Conservation (phyloP, 2,797 vertebrate species). For the Karalla daura region DNA sequence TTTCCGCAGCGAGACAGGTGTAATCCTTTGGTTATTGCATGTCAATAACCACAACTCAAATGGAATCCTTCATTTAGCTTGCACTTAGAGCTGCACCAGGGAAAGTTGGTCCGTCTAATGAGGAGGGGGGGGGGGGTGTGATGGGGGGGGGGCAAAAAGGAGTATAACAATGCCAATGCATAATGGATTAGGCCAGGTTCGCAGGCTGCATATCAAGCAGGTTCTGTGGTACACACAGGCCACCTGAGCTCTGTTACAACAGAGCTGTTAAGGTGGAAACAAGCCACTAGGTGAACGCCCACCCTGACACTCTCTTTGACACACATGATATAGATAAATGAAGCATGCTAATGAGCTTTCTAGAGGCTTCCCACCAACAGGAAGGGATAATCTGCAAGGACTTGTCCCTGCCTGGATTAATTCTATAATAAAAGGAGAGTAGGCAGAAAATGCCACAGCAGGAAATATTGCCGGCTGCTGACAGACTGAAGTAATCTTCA, state of each 20-base stretch:
- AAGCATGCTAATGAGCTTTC: constrained; percentile 78
- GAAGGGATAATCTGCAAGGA: constrained; percentile 57
- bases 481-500: constrained; percentile 19
- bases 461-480: constrained; percentile 19
- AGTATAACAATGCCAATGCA: constrained; percentile 76
- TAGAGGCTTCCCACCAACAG: constrained; percentile 58
- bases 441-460: constrained; percentile 28
- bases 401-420: constrained; percentile 41
- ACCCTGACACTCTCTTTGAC: constrained; percentile 71
- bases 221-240: constrained; percentile 45
- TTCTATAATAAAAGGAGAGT: constrained; percentile 44
- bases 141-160: constrained; percentile 56
- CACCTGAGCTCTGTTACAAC: constrained; percentile 73
- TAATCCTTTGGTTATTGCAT: constrained; percentile 75
- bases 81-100: constrained; percentile 54
- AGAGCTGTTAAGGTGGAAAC: constrained; percentile 76
- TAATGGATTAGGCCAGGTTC: constrained; percentile 77
- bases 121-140: constrained; percentile 60
- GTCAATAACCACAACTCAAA: constrained; percentile 74
- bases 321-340: constrained; percentile 79
- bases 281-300: constrained; percentile 69
- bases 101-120: constrained; percentile 72
- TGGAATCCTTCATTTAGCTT: constrained; percentile 72
- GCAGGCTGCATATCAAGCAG: constrained; percentile 75
- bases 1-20: constrained; percentile 65